These are phyloP conservation scores for Dicerorhinus sumatrensis DNA, from an alignment of 2,113 vertebrate genomes.

Conservation along the genomic window DNA sequence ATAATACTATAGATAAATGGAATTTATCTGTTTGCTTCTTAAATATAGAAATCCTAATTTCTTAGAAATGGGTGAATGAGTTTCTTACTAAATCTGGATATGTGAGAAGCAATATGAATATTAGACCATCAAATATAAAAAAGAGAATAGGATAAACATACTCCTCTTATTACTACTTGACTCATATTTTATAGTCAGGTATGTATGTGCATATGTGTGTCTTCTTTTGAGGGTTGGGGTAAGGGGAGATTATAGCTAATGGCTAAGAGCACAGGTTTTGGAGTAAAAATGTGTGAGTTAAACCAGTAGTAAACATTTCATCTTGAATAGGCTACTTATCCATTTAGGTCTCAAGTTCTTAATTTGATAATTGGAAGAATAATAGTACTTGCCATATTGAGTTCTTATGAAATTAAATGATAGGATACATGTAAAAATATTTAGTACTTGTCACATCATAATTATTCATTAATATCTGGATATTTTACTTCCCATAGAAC, in stretches of 20 bases:
- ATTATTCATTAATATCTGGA: neutral
- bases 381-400: neutral
- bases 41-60: slow-evolving; percentile 23
- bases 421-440: neutral
- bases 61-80: neutral
- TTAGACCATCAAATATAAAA: neutral
- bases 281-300: neutral
- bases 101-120: slow-evolving; percentile 1
- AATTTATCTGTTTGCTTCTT: neutral
- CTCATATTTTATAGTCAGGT: neutral
- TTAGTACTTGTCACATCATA: neutral
- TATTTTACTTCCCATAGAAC: neutral
- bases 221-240: neutral
- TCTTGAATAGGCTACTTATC: neutral
- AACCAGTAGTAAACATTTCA: neutral
- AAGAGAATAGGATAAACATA: neutral
- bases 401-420: slow-evolving; percentile 13
- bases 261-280: neutral
- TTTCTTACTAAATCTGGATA: neutral
- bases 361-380: neutral
- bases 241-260: neutral
- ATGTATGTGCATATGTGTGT: neutral
- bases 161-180: neutral
- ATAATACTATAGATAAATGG: neutral
- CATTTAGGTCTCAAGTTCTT: neutral